Base-by-base conservation (phyloP, 2,888 invertebrate species). In the Archips xylosteana region DNA sequence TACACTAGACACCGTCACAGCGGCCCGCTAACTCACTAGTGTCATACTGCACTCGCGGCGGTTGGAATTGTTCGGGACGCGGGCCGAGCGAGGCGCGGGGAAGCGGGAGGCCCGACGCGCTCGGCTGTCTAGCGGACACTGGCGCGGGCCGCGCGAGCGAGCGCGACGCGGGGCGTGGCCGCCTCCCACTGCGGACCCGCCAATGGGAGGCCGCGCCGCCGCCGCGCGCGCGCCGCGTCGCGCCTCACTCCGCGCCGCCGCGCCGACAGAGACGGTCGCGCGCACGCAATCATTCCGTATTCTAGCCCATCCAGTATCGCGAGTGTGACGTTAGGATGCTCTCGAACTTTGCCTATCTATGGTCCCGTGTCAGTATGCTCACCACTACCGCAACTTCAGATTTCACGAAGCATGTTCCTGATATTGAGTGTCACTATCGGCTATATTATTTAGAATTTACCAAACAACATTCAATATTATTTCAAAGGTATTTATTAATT, bases 61-160 rank as follows among this genome's bases (percentile, higher is more conserved):
- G 89, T 85, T 80, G 66, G 87, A 75, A 81, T 82, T 85, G 82
- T 88, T 85, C 86, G 89, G 88, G 82, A 88, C 91, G 90, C 91
- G 91, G 88, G 94, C 94, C 95, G 95, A 95, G 92, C 90, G 91
- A 87, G 89, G 91, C 92, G 92, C 92, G 94, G 89, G 92, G 95
- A 89, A 89, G 95, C 92, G 92, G 92, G 92, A 90, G 91, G 94
- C 94, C 95, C 95, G 95, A 88, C 90, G 92, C 93, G 94, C 94
- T 94, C 94, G 94, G 92, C 93, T 88, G 93, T 93, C 92, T 91
- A 92, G 88, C 92, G 92, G 92, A 92, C 92, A 94, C 94, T 94
- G 94, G 89, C 93, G 92, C 89, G 90, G 85, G 80, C 70, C 78
- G 82, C 57, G 84, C 84, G 84, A 80, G 86, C 86, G 79, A 85